Evolutionary conservation across 53 echinoderm and acorn worm genomes (phyloP).

Genomic region (Actinopyga echinites): DNA sequence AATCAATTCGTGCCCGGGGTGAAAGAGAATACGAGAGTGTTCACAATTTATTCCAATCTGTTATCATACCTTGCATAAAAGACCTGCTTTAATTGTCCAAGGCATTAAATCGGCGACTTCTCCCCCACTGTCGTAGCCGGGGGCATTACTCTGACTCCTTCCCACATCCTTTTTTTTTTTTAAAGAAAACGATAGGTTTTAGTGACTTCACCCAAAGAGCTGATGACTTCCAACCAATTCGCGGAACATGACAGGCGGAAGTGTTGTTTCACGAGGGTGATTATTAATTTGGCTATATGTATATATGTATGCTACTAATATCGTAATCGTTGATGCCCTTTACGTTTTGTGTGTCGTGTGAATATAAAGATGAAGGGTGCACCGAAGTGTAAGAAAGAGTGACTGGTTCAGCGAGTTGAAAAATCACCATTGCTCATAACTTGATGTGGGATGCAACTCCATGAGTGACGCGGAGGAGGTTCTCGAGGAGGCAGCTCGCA

Average conservation of each 20-base stretch:
- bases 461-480: too few species aligned
- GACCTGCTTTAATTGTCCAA: constrained; percentile 4
- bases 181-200: constrained; percentile 9
- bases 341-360: constrained; percentile 10
- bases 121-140: background rate
- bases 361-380: constrained; percentile 9
- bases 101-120: constrained; percentile 3
- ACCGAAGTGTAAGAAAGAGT: background rate
- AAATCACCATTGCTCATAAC: too few species aligned
- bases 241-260: constrained; percentile 17
- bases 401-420: too few species aligned
- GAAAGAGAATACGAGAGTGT: background rate
- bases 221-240: constrained; percentile 2
- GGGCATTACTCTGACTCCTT: background rate
- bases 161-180: background rate
- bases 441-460: too few species aligned
- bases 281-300: constrained; percentile 31
- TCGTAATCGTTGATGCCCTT: background rate
- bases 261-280: constrained; percentile 26
- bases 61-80: constrained; percentile 4
- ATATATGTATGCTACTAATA: background rate
- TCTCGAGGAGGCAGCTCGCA: background rate
- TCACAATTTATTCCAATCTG: constrained; percentile 34
- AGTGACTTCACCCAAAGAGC: constrained; percentile 21
- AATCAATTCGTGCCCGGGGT: constrained; percentile 29